Evolutionary conservation across 1,140 invertebrate species (phyloP), one percentile per base, ranked within the genome.

Genomic region (Bombus sibiricus): DNA sequence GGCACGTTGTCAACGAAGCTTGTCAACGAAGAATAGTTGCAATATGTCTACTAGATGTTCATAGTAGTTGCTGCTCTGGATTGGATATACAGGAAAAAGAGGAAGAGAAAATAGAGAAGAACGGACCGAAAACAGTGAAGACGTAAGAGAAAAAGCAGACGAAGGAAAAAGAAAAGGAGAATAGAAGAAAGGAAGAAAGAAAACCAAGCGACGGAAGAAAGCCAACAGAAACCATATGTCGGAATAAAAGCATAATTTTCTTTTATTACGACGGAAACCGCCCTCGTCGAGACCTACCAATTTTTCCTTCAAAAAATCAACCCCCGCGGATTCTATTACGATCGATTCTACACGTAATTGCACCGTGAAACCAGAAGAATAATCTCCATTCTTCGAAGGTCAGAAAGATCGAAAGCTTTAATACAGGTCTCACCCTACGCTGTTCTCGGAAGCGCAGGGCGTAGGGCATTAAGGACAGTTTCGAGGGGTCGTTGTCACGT

Each of bases 401-500:
- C 10, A 53, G 64, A 18, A 32, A 66, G 59, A 13, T 39, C 32
- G 62, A 8, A 25, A 25, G n/a, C 9, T 39, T 77, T 83, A 59
- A 83, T 76, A 59, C 66, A 47, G 18, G 8, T 41, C 39, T 6
- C 13, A 3, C 12, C 69, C 28, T 25, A 53, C 15, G 37, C 5
- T 4, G 3, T n/a, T 3, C 41, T 4, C 22, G 34, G 53, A 22
- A 47, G 32, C 18, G 28, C 0, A 59, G 43, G 28, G 43, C 34
- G 47, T 39, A 80, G 59, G 80, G 86, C 71, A 85, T 90, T 88
- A 90, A 90, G 86, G 69, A 72, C 72, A 89, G 83, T 83, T 89
- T 87, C 85, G 82, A 88, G 83, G 87, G 91, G 76, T 83, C 87
- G 90, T 90, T 89, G 88, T 78, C 85, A 86, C 88, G 88, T 93